Evolutionary conservation across 2,888 invertebrate genomes (phyloP).

Genomic region (Tinea trinotella): DNA sequence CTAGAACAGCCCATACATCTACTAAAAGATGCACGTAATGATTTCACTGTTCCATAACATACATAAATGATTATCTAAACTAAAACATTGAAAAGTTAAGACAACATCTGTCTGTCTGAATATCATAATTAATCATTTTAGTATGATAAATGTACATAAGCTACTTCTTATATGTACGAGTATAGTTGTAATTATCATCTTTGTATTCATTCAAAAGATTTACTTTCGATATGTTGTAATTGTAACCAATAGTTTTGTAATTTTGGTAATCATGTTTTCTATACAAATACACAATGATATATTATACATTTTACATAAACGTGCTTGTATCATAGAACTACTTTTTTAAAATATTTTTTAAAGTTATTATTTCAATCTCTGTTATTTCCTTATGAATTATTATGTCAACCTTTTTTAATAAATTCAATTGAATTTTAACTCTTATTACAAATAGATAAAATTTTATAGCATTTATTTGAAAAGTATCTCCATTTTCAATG

Average conservation of each 20-base stretch:
- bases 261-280: not conserved
- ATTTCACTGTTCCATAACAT: conserved; percentile 6
- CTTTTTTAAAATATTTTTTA: too few species aligned
- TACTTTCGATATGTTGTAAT: conserved; percentile 30
- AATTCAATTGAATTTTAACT: too few species aligned
- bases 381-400: too few species aligned
- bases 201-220: conserved; percentile 28
- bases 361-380: too few species aligned
- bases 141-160: not conserved
- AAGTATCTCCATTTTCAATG: conserved; percentile 1
- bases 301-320: not conserved
- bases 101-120: conserved; percentile 30
- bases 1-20: conserved; percentile 56
- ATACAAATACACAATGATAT: not conserved
- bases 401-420: too few species aligned
- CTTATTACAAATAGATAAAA: too few species aligned
- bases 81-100: conserved; percentile 50
- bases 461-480: too few species aligned
- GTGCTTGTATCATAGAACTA: too few species aligned
- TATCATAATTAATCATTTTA: conserved; percentile 15
- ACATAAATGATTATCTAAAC: conserved; percentile 20
- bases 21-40: conserved; percentile 48
- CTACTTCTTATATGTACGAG: not conserved
- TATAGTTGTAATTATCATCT: not conserved
- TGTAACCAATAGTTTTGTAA: not conserved